phyloP scores from a whole-genome alignment of 2,797 vertebrate species.

The Sebastes matsubarae region DNA sequence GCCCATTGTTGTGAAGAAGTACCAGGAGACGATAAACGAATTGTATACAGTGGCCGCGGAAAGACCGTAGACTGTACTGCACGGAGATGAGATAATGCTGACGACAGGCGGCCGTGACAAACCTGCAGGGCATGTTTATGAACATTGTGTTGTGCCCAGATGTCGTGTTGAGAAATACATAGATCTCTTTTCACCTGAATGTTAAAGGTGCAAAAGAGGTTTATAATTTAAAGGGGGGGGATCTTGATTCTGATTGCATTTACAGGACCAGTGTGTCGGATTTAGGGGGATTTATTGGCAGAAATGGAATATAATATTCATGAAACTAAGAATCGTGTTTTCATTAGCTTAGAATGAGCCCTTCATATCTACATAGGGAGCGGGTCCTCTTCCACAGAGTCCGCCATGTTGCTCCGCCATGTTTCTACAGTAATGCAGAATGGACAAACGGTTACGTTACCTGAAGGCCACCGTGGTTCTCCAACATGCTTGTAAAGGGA shows the following conservation, averaged over 20 bases:
- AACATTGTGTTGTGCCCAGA: background rate
- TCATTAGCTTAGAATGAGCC: background rate
- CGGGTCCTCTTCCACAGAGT: no score
- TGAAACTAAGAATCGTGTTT: background rate
- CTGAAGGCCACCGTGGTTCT: no score
- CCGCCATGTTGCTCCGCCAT: no score
- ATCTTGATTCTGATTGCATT: background rate
- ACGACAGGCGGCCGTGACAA: background rate
- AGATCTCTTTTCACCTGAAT: background rate
- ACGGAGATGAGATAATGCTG: background rate
- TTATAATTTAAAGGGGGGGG: background rate
- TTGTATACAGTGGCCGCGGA: slow-evolving; percentile 67
- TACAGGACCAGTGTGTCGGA: rapidly evolving
- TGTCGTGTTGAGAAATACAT: background rate
- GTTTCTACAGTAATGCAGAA: no score
- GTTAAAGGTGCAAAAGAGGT: slow-evolving; percentile 2
- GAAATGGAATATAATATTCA: background rate
- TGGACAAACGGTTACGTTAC: no score
- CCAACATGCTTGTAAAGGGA: no score
- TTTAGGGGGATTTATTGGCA: background rate
- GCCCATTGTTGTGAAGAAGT: slow-evolving; percentile 82
- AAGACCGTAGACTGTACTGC: slow-evolving; percentile 17
- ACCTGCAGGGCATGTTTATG: background rate
- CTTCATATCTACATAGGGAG: no score
- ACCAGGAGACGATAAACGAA: slow-evolving; percentile 79